Evolutionary conservation across 1,140 invertebrate species (phyloP).

Genomic region (Halictus rubicundus): DNA sequence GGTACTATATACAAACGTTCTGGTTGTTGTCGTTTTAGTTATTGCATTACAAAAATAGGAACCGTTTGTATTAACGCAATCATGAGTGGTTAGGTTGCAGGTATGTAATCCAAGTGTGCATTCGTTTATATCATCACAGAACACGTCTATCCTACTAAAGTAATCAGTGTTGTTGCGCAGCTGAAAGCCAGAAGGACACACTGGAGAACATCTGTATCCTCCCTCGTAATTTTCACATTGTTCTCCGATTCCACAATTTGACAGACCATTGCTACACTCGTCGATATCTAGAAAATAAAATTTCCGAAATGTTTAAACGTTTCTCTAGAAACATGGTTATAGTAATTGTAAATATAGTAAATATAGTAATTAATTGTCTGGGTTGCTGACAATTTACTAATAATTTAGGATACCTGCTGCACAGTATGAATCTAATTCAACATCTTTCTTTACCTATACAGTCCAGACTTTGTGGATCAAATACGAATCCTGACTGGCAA

Average conservation of each 20-base stretch:
- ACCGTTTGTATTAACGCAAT: conserved; percentile 89
- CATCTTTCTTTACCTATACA: conserved; percentile 35
- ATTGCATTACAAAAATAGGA: conserved; percentile 86
- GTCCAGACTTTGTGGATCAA: conserved; percentile 23
- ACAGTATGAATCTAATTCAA: no score
- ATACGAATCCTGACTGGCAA: conserved; percentile 33
- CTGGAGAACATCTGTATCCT: conserved; percentile 62
- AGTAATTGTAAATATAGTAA: no score
- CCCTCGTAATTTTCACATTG: conserved; percentile 84
- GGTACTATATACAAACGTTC: background rate
- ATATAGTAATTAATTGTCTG: no score
- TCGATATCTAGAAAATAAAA: conserved; percentile 83
- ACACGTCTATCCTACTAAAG: conserved; percentile 76
- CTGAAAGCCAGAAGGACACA: conserved; percentile 72
- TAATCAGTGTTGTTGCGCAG: conserved; percentile 89
- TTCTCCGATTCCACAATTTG: conserved; percentile 83
- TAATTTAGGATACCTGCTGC: no score
- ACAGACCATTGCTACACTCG: conserved; percentile 84
- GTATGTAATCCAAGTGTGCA: conserved; percentile 82
- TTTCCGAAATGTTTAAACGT: background rate
- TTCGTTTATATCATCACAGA: conserved; percentile 89
- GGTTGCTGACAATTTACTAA: no score
- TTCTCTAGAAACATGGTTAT: no score
- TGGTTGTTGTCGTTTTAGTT: conserved; percentile 29
- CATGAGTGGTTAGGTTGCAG: conserved; percentile 84